Base-by-base conservation (phyloP, 1,140 invertebrate species). In the Rhagoletis pomonella region DNA sequence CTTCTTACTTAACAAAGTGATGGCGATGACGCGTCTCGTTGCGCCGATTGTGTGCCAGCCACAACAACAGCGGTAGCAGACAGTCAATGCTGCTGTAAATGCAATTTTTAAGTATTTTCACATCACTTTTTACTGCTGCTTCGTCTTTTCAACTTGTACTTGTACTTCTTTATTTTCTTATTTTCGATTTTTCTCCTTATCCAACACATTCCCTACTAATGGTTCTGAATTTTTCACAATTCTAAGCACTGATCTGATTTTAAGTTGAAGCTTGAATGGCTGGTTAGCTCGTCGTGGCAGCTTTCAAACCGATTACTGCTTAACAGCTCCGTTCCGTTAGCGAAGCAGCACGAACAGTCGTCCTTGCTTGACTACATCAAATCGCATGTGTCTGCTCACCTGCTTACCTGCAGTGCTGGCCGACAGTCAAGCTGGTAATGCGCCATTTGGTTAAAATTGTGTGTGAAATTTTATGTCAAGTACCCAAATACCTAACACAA, bases 401-500 rank as follows among this genome's bases (percentile, higher is more conserved):
- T 55, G 47, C n/a, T 29, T 55, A 19, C 73, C 17, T 19, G 44
- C 44, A 9, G 17, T 17, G 7, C 14, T 1, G 3, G 50, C 2
- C 39, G 50, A 19, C 84, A 85, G 17, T 91, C 91, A 90, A 91
- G 91, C 91, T 92, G 91, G 91, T 91, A 91, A 91, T 91, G 90
- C 91, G 91, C 90, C 91, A 91, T 91, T 91, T 91, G 91, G 90
- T 90, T 91, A 91, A 91, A 91, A 91, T 91, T 90, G 91, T 91
- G 91, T 91, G 91, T 91, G 91, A 91, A 91, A 91, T 91, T 91
- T 91, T 91, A 91, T 91, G 91, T 91, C 90, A 91, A 91, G 90
- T 90, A 90, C 89, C 91, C 91, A 81, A 81, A 55, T 19, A 81
- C 73, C 73, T 29, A 81, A 81, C 73, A 81, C 73, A 81, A 55